Percentiles rank a stretch among this genome's conserved stretches.
phyloP scores from a whole-genome alignment of 2,797 vertebrate species.

The Strix occidentalis region DNA sequence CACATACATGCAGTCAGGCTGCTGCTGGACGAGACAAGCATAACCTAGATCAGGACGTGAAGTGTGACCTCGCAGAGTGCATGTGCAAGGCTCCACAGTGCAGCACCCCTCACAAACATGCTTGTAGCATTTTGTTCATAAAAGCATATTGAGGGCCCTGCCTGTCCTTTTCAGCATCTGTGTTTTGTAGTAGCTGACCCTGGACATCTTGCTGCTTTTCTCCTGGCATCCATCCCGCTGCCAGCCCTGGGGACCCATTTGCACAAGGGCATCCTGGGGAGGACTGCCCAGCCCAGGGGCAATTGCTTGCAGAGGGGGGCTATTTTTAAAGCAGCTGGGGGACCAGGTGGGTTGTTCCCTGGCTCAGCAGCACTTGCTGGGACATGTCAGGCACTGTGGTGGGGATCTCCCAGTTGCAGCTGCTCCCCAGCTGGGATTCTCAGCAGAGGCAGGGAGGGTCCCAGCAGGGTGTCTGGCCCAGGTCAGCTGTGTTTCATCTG shows the following conservation, averaged over 20 bases:
- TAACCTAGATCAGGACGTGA: neutral
- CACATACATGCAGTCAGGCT: neutral
- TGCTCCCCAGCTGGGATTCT: neutral
- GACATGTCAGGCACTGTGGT: neutral
- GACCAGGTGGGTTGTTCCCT: neutral
- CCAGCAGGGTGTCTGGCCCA: neutral
- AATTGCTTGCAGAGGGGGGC: neutral
- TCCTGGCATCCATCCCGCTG: neutral
- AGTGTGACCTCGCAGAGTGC: neutral
- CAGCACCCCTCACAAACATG: neutral
- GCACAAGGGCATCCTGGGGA: fast-evolving
- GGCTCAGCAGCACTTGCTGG: conserved; percentile 8
- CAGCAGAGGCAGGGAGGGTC: neutral
- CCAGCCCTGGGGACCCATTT: neutral
- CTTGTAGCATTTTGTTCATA: fast-evolving
- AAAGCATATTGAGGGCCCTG: neutral
- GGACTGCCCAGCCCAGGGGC: neutral
- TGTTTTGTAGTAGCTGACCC: neutral
- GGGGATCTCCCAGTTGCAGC: conserved; percentile 7
- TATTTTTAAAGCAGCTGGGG: neutral
- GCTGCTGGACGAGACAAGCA: neutral
- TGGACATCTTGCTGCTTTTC: neutral
- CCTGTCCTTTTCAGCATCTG: neutral
- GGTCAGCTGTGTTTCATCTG: neutral
- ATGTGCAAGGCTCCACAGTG: neutral